Conservation (phyloP, 2,888 invertebrate species). For the Patella depressa region DNA sequence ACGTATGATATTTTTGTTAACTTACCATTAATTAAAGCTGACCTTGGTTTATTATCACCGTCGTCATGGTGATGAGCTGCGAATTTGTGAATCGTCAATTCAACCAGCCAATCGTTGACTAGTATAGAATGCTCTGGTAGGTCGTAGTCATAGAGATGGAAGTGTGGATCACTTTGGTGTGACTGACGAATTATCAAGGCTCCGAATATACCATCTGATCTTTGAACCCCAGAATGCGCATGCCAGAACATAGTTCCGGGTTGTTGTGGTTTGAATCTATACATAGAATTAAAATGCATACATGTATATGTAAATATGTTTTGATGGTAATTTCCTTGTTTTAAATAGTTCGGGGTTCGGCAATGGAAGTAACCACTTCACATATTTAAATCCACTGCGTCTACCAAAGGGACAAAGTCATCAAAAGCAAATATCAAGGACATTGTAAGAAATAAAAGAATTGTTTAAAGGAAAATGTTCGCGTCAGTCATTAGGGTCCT, state of each 20-base stretch:
- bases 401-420: no score
- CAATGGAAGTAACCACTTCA: no score
- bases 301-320: no score
- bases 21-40: conserved; percentile 84
- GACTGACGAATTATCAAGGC: conserved; percentile 56
- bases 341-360: no score
- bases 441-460: no score
- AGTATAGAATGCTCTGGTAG: conserved; percentile 89
- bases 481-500: no score
- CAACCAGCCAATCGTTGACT: conserved; percentile 87
- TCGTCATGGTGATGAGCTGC: conserved; percentile 85
- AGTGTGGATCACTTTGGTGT: conserved; percentile 89
- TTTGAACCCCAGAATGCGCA: conserved; percentile 62
- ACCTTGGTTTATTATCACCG: conserved; percentile 87
- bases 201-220: conserved; percentile 61
- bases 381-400: no score
- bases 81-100: conserved; percentile 81
- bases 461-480: no score
- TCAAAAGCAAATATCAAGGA: no score
- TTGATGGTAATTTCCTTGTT: no score
- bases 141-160: conserved; percentile 88
- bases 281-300: not conserved
- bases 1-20: not conserved
- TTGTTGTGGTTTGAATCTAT: conserved; percentile 56
- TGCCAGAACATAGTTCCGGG: conserved; percentile 66